phyloP scores from a whole-genome alignment of 2,113 vertebrate genomes.

The Axis porcinus region DNA sequence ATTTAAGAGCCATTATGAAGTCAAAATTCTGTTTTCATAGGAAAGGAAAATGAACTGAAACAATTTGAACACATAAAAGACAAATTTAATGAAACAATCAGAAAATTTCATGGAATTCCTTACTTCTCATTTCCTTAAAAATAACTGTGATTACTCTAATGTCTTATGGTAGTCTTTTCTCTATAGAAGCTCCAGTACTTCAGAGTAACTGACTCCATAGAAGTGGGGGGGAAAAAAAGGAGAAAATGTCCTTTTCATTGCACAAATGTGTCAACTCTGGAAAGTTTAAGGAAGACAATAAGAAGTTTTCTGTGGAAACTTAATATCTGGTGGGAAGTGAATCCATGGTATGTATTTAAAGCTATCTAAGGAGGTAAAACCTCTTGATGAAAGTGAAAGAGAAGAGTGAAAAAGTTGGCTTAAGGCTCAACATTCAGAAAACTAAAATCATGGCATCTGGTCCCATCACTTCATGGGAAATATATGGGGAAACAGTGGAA shows the following conservation, averaged over 20 bases:
- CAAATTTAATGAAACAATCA: neutral
- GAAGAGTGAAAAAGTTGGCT: too few relatives aligned
- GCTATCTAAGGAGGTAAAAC: neutral
- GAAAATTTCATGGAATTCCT: neutral
- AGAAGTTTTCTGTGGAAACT: neutral
- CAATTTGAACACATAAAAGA: neutral
- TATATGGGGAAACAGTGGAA: too few relatives aligned
- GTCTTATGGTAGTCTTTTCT: neutral
- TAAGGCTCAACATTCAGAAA: too few relatives aligned
- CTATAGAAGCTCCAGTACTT: neutral
- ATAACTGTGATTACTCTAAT: neutral
- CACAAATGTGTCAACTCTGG: neutral
- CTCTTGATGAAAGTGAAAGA: too few relatives aligned
- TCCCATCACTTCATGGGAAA: too few relatives aligned
- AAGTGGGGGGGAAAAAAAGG: neutral
- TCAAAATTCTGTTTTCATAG: slow-evolving; percentile 13
- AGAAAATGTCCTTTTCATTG: neutral
- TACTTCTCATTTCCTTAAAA: neutral
- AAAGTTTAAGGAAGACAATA: neutral
- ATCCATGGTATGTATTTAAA: neutral
- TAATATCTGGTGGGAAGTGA: neutral
- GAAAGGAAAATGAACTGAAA: slow-evolving; percentile 1
- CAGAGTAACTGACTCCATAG: neutral
- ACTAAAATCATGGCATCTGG: too few relatives aligned
- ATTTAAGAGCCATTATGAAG: neutral